These are phyloP conservation scores for Mythimna pallens DNA, from an alignment of 2,888 invertebrate species.

Conservation along the genomic window DNA sequence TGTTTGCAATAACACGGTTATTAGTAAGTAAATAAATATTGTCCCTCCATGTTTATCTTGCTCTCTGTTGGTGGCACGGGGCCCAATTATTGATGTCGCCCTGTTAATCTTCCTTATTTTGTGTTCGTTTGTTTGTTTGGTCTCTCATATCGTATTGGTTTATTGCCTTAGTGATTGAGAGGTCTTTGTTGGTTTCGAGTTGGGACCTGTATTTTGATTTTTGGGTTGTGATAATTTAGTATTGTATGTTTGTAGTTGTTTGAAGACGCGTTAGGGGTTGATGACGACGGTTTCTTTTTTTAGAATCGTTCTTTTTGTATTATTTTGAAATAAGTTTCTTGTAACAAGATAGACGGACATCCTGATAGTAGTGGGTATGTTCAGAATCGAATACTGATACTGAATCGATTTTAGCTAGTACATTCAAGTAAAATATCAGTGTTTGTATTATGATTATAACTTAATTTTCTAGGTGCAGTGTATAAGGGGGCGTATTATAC, in stretches of 20 bases:
- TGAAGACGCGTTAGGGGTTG: too few relatives aligned
- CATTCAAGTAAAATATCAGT: too few relatives aligned
- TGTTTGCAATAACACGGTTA: conserved; percentile 86
- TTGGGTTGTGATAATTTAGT: conserved; percentile 1
- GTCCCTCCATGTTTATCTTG: conserved; percentile 84
- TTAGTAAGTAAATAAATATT: conserved; percentile 90
- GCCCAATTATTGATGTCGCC: conserved; percentile 83
- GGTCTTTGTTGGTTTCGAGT: conserved; percentile 18
- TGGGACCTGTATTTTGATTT: conserved; percentile 19
- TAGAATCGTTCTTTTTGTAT: too few relatives aligned
- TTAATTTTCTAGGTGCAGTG: too few relatives aligned
- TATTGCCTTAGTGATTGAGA: conserved; percentile 70
- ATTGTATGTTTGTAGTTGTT: neutral
- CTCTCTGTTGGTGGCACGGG: conserved; percentile 81
- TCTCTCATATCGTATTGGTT: conserved; percentile 57
- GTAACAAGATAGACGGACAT: too few relatives aligned
- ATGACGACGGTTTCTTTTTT: too few relatives aligned
- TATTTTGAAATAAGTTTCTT: too few relatives aligned
- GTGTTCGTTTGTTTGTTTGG: conserved; percentile 72
- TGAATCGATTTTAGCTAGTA: too few relatives aligned
- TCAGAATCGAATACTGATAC: too few relatives aligned
- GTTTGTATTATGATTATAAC: too few relatives aligned
- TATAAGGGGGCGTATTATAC: too few relatives aligned
- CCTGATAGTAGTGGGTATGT: too few relatives aligned
- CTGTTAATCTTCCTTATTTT: conserved; percentile 81